phyloP scores from a whole-genome alignment of 37 sponge, comb jelly and placozoan genomes.

The Cliona cf. orientalis region DNA sequence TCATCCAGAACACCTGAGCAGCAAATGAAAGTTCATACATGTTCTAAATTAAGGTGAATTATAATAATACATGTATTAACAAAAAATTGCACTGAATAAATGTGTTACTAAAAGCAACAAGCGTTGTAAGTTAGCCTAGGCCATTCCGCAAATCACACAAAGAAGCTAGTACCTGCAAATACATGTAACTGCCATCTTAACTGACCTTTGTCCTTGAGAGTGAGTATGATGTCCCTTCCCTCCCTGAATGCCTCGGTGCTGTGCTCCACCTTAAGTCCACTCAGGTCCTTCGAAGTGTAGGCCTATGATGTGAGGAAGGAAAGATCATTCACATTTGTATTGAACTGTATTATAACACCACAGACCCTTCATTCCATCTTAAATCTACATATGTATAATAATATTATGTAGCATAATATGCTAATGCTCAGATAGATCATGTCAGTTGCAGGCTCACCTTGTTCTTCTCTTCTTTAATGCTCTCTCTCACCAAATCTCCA shows the following conservation, averaged over 20 bases:
- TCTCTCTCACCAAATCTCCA: slow-evolving; percentile 58
- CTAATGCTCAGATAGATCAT: no score
- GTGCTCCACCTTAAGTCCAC: slow-evolving; percentile 77
- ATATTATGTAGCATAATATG: no score
- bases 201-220: slow-evolving; percentile 73
- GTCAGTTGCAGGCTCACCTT: no score
- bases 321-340: no score
- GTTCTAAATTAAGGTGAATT: no score
- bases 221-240: slow-evolving; percentile 65
- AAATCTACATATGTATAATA: no score
- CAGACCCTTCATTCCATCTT: no score
- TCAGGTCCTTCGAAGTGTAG: slow-evolving; percentile 58
- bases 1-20: slow-evolving; percentile 88
- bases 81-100: neutral
- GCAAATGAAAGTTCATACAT: no score
- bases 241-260: slow-evolving; percentile 68
- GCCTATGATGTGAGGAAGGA: slow-evolving; percentile 14
- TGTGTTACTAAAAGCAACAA: neutral
- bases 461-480: slow-evolving; percentile 13
- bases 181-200: no score
- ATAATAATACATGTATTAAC: neutral
- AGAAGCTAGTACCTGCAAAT: neutral
- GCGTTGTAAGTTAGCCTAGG: neutral
- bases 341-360: no score
- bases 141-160: neutral